phyloP scores from a whole-genome alignment of 2,797 vertebrate genomes.

The Dicrostonyx torquatus region DNA sequence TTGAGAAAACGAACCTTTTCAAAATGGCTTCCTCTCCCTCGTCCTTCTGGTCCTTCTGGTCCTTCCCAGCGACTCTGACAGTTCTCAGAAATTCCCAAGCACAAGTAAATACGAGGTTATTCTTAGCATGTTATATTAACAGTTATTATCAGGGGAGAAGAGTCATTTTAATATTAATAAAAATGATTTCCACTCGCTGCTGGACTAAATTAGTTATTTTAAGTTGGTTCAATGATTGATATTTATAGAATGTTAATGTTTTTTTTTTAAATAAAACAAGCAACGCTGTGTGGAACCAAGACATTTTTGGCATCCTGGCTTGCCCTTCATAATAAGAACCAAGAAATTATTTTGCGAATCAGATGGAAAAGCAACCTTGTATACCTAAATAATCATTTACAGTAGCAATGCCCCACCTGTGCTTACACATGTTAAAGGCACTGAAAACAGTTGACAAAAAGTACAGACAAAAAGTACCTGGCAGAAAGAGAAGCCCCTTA shows the following conservation, averaged over 20 bases:
- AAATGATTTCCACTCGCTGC: conserved; percentile 78
- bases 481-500: neutral
- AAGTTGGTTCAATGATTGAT: conserved; percentile 72
- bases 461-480: conserved; percentile 38
- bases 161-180: conserved; percentile 82
- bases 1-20: conserved; percentile 59
- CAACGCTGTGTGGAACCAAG: conserved; percentile 51
- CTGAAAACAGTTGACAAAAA: conserved; percentile 63
- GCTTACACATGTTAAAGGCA: conserved; percentile 56
- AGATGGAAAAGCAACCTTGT: conserved; percentile 32
- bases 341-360: conserved; percentile 34
- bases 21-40: conserved; percentile 68
- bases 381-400: conserved; percentile 31
- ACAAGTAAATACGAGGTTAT: conserved; percentile 77
- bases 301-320: conserved; percentile 34
- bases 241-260: conserved; percentile 78
- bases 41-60: conserved; percentile 54
- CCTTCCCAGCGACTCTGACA: conserved; percentile 69
- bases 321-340: conserved; percentile 52
- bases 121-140: conserved; percentile 78
- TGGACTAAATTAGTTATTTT: conserved; percentile 82
- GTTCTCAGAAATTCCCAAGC: conserved; percentile 78
- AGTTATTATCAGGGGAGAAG: conserved; percentile 79
- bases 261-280: conserved; percentile 50
- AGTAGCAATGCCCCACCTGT: neutral